Percentiles rank a stretch among this genome's conserved stretches.
Evolutionary conservation across 1,140 invertebrate genomes (phyloP).

Genomic region (Meloidogyne chitwoodi): DNA sequence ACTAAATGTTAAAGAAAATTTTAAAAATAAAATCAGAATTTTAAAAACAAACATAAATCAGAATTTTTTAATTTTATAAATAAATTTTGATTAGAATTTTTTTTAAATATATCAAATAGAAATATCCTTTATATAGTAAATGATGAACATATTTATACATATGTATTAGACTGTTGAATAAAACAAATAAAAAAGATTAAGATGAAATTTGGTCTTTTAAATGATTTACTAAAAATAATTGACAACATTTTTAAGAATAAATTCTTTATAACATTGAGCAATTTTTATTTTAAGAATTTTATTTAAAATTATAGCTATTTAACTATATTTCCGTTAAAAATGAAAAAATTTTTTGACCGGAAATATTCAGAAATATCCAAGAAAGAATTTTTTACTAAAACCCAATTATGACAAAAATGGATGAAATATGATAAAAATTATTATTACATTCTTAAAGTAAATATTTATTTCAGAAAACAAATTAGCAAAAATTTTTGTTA

Average conservation of each 20-base stretch:
- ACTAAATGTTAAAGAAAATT: too few relatives aligned
- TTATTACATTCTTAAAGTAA: neutral
- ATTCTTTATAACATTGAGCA: neutral
- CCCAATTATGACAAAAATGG: neutral
- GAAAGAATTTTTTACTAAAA: neutral
- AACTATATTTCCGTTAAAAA: neutral
- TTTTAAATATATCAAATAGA: too few relatives aligned
- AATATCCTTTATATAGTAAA: too few relatives aligned
- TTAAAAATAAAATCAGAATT: too few relatives aligned
- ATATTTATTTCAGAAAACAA: neutral
- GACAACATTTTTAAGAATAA: neutral
- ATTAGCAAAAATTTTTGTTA: neutral
- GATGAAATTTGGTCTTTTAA: too few relatives aligned
- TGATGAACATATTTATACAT: too few relatives aligned
- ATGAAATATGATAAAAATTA: neutral
- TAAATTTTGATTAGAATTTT: too few relatives aligned
- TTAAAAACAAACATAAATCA: too few relatives aligned
- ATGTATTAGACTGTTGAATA: too few relatives aligned
- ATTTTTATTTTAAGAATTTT: neutral
- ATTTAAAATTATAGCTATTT: neutral
- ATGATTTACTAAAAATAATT: too few relatives aligned
- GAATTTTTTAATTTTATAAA: too few relatives aligned
- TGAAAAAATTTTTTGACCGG: neutral
- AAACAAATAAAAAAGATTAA: too few relatives aligned
- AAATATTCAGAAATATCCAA: neutral